Evolutionary conservation across 2,113 vertebrate species (phyloP), one percentile per base, ranked within the genome.

Genomic region (Pseudopodoces humilis): DNA sequence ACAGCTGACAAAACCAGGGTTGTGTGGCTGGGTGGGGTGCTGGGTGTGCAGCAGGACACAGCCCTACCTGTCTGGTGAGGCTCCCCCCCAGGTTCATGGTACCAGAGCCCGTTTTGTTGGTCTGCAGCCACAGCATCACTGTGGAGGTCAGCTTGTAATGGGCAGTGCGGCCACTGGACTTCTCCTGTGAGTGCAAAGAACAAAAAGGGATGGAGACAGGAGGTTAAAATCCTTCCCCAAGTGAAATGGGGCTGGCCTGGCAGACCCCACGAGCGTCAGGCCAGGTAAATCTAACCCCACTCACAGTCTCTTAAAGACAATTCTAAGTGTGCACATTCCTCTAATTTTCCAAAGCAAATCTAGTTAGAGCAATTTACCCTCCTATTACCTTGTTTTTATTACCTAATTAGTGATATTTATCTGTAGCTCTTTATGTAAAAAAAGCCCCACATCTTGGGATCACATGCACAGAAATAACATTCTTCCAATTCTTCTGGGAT

Each of bases 71-170:
- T 99, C 99, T 98, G 95, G 99, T 99, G 10, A 99, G 99, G 97
- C 99, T 99, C 91, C 99, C 99, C 13, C 99, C 99, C 5, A 99
- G 98, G 98, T 99, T 99, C 99, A 99, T 99, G 93, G 99, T 99
- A 56, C 99, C 99, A 4, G 99, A 99, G 85, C 99, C 99, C 0
- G 98, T 98, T 95, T 99, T 99, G 70, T 99, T 99, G 90, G 99
- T 99, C 95, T 99, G 99, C 97, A 99, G 98, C 99, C 99, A 99
- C 90, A 99, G 98, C 99, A 99, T 99, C 97, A 99, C 99, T 2
- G 99, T 99, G 94, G 99, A 99, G 97, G 99, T 99, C 98, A 99
- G 98, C 98, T 99, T 99, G 97, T 99, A 99, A 97, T 99, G 99
- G 95, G 99, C 99, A 1, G 98, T 99, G 25, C 99, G 99, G n/a